Evolutionary conservation across 2,888 invertebrate species (phyloP), one percentile per base, ranked within the genome.

Genomic region (Encarsia formosa): DNA sequence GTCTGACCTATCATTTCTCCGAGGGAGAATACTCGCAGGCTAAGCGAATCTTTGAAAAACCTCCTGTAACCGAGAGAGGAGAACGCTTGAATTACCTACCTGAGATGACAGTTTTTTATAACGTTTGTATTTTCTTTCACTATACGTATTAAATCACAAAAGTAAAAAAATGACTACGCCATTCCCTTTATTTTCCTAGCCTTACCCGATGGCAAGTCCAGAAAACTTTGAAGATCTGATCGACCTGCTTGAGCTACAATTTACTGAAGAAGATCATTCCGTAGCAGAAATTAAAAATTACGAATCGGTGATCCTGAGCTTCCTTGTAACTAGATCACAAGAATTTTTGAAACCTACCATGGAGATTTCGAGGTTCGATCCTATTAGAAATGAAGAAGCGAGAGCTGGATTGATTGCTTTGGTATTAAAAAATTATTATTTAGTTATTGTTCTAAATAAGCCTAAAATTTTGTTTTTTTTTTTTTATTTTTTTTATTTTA

Each of bases 11-110:
- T 65, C 86, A 87, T 61, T 85, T 85, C 61, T 81, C 76, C 0
- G 77, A 79, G 52, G 82, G 70, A 19, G 75, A 80, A 58, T 79
- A 83, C 4, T 82, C 84, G 0, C 82, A 84, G 55, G 78, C 82
- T 11, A 85, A 81, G 0, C 78, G 86, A 34, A 78, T 75, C 43
- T 89, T 84, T 61, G 75, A 78, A 2, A 88, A 87, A 63, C 88
- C 89, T 0, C 81, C 84, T 5, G 71, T 82, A 47, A 81, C 84
- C 1, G 87, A 89, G 63, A 83, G 85, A 62, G 87, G 85, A 0
- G 82, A 85, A 5, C 80, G 81, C 60, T 76, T 87, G 9, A 68
- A 77, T 32, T 87, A 82, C 59, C 79, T 83, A 65, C 82, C 84
- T 1, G 78, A 81, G 4, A 78, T 84, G 56, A 84, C 83, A 0